These are phyloP conservation scores for Leptobrachium leishanense DNA, from an alignment of 2,113 vertebrate species.

Conservation along the genomic window DNA sequence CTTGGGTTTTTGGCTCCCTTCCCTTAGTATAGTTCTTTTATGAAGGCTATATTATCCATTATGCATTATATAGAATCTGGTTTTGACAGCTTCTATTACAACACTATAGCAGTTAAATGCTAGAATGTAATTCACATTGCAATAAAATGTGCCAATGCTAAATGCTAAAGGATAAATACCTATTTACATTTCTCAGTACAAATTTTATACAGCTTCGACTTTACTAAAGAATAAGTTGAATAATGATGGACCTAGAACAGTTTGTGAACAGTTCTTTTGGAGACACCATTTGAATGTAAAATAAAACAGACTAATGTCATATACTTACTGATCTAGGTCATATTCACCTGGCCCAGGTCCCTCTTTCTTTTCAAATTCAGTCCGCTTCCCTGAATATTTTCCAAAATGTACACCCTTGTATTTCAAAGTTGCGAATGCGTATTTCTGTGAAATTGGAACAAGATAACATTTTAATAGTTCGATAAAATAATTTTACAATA, in stretches of 20 bases:
- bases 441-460: conserved; percentile 49
- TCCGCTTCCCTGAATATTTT: conserved; percentile 61
- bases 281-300: neutral
- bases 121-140: conserved; percentile 36
- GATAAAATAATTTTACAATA: too few species aligned
- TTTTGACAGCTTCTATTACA: conserved; percentile 44
- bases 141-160: conserved; percentile 41
- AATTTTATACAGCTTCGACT: conserved; percentile 24
- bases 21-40: conserved; percentile 39
- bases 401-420: conserved; percentile 74
- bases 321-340: conserved; percentile 58
- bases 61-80: conserved; percentile 43
- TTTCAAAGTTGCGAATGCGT: conserved; percentile 62
- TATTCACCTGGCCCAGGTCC: conserved; percentile 70
- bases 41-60: conserved; percentile 48
- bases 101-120: conserved; percentile 42
- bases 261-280: neutral
- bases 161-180: conserved; percentile 38
- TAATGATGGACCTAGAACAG: conserved; percentile 26
- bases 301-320: neutral
- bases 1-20: conserved; percentile 38
- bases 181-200: conserved; percentile 28
- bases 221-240: conserved; percentile 24
- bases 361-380: conserved; percentile 51
- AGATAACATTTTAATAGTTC: too few species aligned